A percentile compares a stretch with the other conserved stretches of the same genome.
Conservation (phyloP, 2,113 vertebrate species). For the Redunca redunca region DNA sequence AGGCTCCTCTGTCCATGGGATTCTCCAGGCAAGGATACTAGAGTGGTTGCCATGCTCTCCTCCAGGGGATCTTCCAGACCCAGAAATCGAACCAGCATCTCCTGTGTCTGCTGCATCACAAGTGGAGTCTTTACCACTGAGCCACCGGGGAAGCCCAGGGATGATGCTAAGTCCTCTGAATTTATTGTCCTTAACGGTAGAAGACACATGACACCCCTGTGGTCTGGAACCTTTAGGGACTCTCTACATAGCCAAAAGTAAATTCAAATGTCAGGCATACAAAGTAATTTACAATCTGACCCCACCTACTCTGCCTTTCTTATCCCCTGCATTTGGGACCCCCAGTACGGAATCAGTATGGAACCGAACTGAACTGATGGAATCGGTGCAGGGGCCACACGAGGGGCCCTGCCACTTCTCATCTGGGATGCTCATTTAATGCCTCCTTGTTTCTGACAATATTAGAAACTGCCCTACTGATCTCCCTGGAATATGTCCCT, state of each 20-base stretch:
- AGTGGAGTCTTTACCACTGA: not conserved
- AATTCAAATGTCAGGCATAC: not conserved
- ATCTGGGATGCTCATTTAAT: not conserved
- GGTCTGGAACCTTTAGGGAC: not conserved
- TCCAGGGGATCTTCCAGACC: not conserved
- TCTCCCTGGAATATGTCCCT: not conserved
- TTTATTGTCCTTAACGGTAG: not conserved
- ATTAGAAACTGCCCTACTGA: not conserved
- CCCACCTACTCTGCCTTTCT: not conserved
- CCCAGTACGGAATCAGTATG: not conserved
- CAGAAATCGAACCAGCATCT: not conserved
- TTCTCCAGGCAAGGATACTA: not conserved
- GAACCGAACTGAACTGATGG: not conserved
- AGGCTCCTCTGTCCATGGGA: not conserved
- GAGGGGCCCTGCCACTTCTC: not conserved
- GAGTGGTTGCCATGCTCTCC: not conserved
- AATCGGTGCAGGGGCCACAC: not conserved
- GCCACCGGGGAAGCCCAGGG: not conserved
- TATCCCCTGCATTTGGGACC: not conserved
- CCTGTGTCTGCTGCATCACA: not conserved
- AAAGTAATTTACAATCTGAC: not conserved
- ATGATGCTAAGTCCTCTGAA: not conserved
- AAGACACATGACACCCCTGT: not conserved
- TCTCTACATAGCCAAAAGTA: not conserved
- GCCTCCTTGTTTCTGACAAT: not conserved